A percentile compares a stretch with the other conserved stretches of the same genome.
Conservation (phyloP, 1,140 invertebrate genomes). For the Steinernema feltiae region DNA sequence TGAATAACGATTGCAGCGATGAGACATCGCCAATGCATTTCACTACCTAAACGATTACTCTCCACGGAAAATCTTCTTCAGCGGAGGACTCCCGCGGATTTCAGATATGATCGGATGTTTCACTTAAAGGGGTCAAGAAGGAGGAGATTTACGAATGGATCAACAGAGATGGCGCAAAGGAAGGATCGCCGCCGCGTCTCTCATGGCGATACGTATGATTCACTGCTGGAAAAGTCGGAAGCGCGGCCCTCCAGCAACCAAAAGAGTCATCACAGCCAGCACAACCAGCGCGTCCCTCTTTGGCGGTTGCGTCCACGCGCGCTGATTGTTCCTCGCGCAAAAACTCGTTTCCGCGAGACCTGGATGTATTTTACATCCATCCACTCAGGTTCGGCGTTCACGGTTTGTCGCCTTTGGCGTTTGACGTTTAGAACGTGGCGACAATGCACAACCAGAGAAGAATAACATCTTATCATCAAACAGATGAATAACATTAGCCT, state of each 20-base stretch:
- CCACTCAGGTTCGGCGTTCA: not conserved
- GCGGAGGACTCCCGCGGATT: not conserved
- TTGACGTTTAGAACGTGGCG: not conserved
- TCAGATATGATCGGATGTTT: not conserved
- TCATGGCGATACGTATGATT: not conserved
- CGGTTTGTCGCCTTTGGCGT: not conserved
- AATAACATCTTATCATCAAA: too few relatives aligned
- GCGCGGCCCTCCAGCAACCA: not conserved
- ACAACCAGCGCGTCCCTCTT: not conserved
- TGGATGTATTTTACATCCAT: not conserved
- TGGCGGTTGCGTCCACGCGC: not conserved
- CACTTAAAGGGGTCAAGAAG: constrained; percentile 5
- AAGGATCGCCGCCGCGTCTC: not conserved
- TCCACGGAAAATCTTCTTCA: not conserved
- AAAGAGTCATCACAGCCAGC: not conserved
- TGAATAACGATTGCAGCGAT: not conserved
- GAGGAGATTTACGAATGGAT: too few relatives aligned
- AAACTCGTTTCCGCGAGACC: constrained; percentile 9
- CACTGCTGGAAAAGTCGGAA: too few relatives aligned
- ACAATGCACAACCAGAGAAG: too few relatives aligned
- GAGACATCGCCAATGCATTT: constrained; percentile 5
- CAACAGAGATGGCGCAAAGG: too few relatives aligned
- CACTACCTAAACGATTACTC: constrained; percentile 11
- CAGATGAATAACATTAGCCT: too few relatives aligned
- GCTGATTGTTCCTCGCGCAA: constrained; percentile 8